phyloP scores from a whole-genome alignment of 2,888 invertebrate species.

The Lamellibrachia columna region DNA sequence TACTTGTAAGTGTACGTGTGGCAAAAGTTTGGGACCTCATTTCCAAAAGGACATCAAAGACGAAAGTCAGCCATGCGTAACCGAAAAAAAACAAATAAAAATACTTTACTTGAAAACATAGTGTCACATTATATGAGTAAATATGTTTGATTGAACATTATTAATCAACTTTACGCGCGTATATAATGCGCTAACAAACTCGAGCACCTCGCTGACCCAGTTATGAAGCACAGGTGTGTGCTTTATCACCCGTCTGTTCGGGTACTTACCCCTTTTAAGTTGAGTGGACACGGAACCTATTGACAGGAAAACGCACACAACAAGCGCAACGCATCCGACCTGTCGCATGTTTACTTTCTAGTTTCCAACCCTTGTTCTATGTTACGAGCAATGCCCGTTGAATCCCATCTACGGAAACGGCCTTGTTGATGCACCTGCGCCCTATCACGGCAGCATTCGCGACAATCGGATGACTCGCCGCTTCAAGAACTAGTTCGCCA shows the following conservation, averaged over 20 bases:
- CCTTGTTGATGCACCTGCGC: background rate
- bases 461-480: background rate
- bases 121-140: background rate
- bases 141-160: background rate
- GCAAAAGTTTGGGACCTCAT: background rate
- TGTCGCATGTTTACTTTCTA: background rate
- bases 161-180: background rate
- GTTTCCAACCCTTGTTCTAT: background rate
- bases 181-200: background rate
- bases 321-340: background rate
- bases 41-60: background rate
- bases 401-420: constrained; percentile 4
- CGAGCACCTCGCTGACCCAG: background rate
- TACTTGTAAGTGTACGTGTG: too few relatives aligned
- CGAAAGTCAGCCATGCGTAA: background rate
- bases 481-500: background rate
- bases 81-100: background rate
- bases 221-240: constrained; percentile 1
- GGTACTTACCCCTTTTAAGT: background rate
- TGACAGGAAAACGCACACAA: background rate
- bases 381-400: background rate
- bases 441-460: background rate
- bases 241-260: background rate
- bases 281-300: background rate
- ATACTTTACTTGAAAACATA: background rate